Percentiles rank a stretch among this genome's conserved stretches.
These are phyloP conservation scores for Corbicula japonica DNA, from an alignment of 2,888 invertebrate genomes.

Conservation along the genomic window DNA sequence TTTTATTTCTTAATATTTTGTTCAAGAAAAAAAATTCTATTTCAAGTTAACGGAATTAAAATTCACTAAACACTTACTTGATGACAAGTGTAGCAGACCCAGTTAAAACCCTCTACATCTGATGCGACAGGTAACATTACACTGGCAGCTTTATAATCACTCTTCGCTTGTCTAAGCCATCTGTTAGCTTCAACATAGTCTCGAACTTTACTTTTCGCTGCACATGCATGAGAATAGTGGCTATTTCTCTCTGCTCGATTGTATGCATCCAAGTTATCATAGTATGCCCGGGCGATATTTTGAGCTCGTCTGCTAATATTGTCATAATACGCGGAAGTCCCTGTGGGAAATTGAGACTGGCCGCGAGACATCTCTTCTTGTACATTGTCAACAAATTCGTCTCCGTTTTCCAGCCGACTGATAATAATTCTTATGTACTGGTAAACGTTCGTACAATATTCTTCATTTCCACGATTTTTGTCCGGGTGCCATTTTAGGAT, in stretches of 20 bases:
- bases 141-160: conserved; percentile 51
- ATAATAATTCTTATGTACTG: conserved; percentile 59
- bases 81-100: conserved; percentile 68
- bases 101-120: conserved; percentile 47
- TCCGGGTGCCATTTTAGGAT: conserved; percentile 68
- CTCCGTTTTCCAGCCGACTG: conserved; percentile 46
- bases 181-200: conserved; percentile 51
- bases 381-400: conserved; percentile 5
- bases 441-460: conserved; percentile 55
- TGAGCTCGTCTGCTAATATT: conserved; percentile 28
- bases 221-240: conserved; percentile 21
- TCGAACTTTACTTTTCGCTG: conserved; percentile 5
- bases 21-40: neutral
- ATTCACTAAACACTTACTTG: conserved; percentile 56
- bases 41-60: neutral
- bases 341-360: neutral
- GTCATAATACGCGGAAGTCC: neutral
- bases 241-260: neutral
- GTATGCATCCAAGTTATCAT: conserved; percentile 30
- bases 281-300: conserved; percentile 22
- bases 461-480: conserved; percentile 62
- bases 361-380: conserved; percentile 18
- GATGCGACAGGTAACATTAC: conserved; percentile 9
- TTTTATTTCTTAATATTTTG: neutral
- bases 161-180: conserved; percentile 62